Evolutionary conservation across 1,140 invertebrate genomes (phyloP), one percentile per base, ranked within the genome.

Genomic region (Heliconius eleuchia): DNA sequence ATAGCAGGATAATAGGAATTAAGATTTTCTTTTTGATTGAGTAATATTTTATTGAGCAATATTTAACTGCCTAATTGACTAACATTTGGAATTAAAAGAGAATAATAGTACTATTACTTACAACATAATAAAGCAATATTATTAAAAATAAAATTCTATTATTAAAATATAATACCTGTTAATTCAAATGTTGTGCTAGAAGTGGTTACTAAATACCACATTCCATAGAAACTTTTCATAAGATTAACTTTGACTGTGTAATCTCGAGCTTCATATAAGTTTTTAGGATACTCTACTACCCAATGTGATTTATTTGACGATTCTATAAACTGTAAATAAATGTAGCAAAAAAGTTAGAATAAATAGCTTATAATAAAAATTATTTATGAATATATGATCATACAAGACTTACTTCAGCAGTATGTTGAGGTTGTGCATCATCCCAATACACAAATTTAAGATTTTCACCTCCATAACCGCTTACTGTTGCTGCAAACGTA

Each of bases 221-320:
- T 73, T 18, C 85, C 83, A 77, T 89, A 79, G 81, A 84, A 91
- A 80, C 91, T 87, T 87, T 89, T 95, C 83, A 94, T 87, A 1
- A 97, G 95, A 50, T 89, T 84, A 1, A 97, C 95, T 86, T 96
- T 91, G n/a, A 96, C 94, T 39, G 91, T 93, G 86, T 97, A 97
- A 5, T 86, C 82, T n/a, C 96, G 96, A 77, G 96, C 91, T 78
- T 93, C 93, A 91, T 95, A 95, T 7, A 87, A 85, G 57, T 94
- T 86, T 50, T 88, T 91, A 18, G 95, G 88, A 90, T 96, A 97
- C 73, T 92, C 95, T 34, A 97, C 91, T 55, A 89, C 96, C 96
- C 96, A 97, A 82, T 95, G 86, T 2, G 88, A 89, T 23, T 78
- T 79, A 80, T 90, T 85, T 76, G 87, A 80, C 39, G 88, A 82